phyloP scores from a whole-genome alignment of 2,888 invertebrate genomes.

The Apoderus coryli region DNA sequence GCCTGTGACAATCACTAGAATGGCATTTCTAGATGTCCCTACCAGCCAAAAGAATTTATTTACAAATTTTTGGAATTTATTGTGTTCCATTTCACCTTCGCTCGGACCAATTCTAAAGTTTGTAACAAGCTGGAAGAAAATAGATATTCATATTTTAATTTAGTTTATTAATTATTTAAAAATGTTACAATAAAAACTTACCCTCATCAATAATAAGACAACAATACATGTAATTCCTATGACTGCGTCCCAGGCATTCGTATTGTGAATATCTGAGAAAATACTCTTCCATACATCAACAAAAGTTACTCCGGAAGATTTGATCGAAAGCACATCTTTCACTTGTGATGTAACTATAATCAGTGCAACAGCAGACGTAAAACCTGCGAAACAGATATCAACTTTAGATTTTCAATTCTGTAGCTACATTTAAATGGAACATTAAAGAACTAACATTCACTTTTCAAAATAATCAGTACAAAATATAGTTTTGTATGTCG shows the following conservation, averaged over 20 bases:
- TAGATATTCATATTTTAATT: slow-evolving; percentile 8
- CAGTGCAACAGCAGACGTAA: slow-evolving; percentile 79
- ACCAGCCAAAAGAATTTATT: slow-evolving; percentile 61
- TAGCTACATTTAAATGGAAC: too few species aligned
- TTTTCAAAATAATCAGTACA: too few species aligned
- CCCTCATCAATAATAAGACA: slow-evolving; percentile 61
- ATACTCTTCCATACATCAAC: slow-evolving; percentile 64
- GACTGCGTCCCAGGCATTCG: slow-evolving; percentile 56
- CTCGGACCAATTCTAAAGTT: slow-evolving; percentile 47
- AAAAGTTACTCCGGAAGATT: slow-evolving; percentile 59
- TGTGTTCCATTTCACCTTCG: slow-evolving; percentile 25
- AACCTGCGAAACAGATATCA: too few species aligned
- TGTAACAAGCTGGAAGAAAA: slow-evolving; percentile 42
- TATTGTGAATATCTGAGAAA: slow-evolving; percentile 47
- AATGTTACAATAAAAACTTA: too few species aligned
- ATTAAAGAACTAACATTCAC: too few species aligned
- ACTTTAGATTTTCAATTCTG: too few species aligned
- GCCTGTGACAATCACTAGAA: slow-evolving; percentile 62
- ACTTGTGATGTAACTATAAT: slow-evolving; percentile 83
- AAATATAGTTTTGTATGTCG: too few species aligned
- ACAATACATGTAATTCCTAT: slow-evolving; percentile 63
- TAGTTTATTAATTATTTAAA: too few species aligned
- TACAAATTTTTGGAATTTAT: slow-evolving; percentile 31
- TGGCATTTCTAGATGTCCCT: slow-evolving; percentile 69
- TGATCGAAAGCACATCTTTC: slow-evolving; percentile 65